Conservation (phyloP, 2,113 vertebrate species). For the Leptocoma aspasia region DNA sequence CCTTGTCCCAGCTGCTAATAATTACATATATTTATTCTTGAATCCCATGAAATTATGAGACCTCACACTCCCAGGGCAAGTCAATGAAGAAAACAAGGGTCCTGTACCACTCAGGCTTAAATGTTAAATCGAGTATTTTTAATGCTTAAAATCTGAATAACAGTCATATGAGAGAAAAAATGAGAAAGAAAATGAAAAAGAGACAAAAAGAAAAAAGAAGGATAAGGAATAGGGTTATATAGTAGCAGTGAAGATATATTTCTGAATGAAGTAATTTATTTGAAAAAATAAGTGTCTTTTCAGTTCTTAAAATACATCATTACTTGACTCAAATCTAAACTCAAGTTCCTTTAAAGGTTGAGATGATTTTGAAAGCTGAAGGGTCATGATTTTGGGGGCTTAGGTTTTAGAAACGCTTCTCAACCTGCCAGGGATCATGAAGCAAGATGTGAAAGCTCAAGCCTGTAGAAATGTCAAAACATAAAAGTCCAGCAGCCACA, state of each 20-base stretch:
- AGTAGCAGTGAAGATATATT: neutral
- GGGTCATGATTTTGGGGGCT: neutral
- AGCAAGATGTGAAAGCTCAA: neutral
- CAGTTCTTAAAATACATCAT: neutral
- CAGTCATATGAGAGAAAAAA: neutral
- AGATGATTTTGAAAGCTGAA: neutral
- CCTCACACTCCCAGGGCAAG: neutral
- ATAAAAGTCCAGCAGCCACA: neutral
- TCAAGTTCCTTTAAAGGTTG: neutral
- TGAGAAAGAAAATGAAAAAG: neutral
- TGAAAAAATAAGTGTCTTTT: neutral
- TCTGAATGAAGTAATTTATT: neutral
- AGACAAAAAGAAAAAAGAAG: neutral
- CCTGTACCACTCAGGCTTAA: neutral
- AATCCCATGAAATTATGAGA: neutral
- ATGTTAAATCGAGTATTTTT: neutral
- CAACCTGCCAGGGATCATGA: neutral
- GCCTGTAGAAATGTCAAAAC: neutral
- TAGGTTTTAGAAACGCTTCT: neutral
- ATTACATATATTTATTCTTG: neutral
- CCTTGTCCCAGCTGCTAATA: neutral
- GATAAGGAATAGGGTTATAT: neutral
- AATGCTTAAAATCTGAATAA: neutral
- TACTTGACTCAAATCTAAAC: neutral
- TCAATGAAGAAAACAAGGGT: neutral